These are phyloP conservation scores for Euproctis similis DNA, from an alignment of 2,888 invertebrate species.

Conservation along the genomic window DNA sequence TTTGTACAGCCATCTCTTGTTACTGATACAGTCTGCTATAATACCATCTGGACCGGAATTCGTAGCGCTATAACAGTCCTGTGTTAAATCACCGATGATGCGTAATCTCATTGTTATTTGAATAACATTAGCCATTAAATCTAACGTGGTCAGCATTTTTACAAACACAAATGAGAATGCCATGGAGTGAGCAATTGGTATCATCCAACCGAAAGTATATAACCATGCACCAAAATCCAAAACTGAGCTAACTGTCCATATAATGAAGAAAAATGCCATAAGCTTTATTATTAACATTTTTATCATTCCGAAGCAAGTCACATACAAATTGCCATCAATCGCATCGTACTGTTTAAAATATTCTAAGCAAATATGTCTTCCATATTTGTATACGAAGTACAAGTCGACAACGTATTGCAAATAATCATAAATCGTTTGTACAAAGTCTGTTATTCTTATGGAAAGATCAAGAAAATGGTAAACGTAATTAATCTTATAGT, in stretches of 20 bases:
- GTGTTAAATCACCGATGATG: slow-evolving; percentile 35
- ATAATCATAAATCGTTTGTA: slow-evolving; percentile 45
- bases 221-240: slow-evolving; percentile 44
- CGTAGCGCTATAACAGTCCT: slow-evolving; percentile 25
- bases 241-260: slow-evolving; percentile 35
- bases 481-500: slow-evolving; percentile 35
- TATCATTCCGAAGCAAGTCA: slow-evolving; percentile 25
- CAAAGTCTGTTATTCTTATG: slow-evolving; percentile 40
- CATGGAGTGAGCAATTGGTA: slow-evolving; percentile 30
- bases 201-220: slow-evolving; percentile 29
- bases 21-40: slow-evolving; percentile 24
- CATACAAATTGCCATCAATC: slow-evolving; percentile 42
- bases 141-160: slow-evolving; percentile 48
- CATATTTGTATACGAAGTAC: slow-evolving; percentile 42
- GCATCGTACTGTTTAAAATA: slow-evolving; percentile 44
- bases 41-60: slow-evolving; percentile 14
- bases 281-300: slow-evolving; percentile 30
- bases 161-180: slow-evolving; percentile 45
- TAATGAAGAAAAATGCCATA: slow-evolving; percentile 24
- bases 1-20: slow-evolving; percentile 35
- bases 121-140: slow-evolving; percentile 45
- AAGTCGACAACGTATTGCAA: slow-evolving; percentile 48
- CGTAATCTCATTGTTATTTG: slow-evolving; percentile 42
- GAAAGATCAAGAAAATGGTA: slow-evolving; percentile 30
- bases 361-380: slow-evolving; percentile 33